phyloP scores from a whole-genome alignment of 35 echinoderm and acorn worm species.

The Anneissia japonica region DNA sequence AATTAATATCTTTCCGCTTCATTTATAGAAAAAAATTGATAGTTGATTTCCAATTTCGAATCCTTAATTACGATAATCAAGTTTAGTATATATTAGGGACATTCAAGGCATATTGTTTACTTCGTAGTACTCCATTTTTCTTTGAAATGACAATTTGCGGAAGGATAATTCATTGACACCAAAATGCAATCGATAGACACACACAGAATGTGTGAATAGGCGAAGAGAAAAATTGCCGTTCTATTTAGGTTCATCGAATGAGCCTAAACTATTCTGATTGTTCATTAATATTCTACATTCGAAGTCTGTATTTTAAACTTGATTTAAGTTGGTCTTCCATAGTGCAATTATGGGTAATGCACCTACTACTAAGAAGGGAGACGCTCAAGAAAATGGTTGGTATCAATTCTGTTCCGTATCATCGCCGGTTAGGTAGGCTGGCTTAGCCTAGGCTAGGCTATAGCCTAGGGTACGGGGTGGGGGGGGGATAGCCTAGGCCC shows the following conservation, averaged over 20 bases:
- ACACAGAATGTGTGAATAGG: neutral
- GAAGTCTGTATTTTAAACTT: neutral
- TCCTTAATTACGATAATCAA: neutral
- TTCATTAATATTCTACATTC: neutral
- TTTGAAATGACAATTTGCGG: neutral
- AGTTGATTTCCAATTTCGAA: neutral
- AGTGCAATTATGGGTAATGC: conserved; percentile 13
- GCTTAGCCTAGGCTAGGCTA: neutral
- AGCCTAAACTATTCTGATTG: neutral
- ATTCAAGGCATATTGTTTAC: neutral
- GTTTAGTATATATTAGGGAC: neutral
- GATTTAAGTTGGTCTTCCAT: neutral
- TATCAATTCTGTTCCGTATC: neutral
- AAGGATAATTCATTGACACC: neutral
- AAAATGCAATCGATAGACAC: neutral
- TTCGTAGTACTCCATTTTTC: neutral
- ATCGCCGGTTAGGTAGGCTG: neutral
- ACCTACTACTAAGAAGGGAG: conserved; percentile 14
- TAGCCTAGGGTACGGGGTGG: neutral
- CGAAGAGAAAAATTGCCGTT: neutral
- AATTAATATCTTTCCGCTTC: neutral
- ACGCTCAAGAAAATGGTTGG: conserved; percentile 22
- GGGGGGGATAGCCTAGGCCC: neutral
- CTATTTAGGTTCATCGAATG: neutral
- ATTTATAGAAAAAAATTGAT: neutral